Evolutionary conservation across 2,113 vertebrate species (phyloP), one percentile per base, ranked within the genome.

Genomic region (Ciconia maguari): DNA sequence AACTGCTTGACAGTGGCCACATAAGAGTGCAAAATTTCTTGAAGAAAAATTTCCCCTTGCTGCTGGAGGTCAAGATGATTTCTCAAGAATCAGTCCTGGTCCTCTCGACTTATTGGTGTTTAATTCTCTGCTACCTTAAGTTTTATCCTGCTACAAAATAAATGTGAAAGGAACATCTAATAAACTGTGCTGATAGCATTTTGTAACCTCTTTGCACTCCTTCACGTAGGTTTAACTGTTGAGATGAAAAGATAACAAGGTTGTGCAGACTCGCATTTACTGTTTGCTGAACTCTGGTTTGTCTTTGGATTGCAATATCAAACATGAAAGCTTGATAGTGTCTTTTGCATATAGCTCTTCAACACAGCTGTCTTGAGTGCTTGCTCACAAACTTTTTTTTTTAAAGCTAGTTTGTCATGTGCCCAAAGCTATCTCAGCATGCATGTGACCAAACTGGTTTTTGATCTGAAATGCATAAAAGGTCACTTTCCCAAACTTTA

Each of bases 161-260:
- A 91, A 84, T 91, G 58, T 34, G 48, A 76, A 85, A 87, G 27
- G 65, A 72, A 27, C 27, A 10, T 36, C 68, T 89, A 94, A 61
- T 92, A 70, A 89, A 77, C 32, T 46, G 25, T 49, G 49, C n/a
- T 91, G 89, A 85, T 83, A 62, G 54, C n/a, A 30, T 93, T 94
- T 88, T 87, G 44, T 92, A 83, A 91, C 91, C 74, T 81, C 57
- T 89, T 79, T 92, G 74, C n/a, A 20, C 87, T 93, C 44, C 29
- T 41, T 83, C 20, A 7, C 46, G 7, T 21, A 51, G 57, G 61
- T 91, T 85, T 94, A 93, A 83, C 62, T 87, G 83, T 58, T 4
- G 13, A 96, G 91, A 93, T 94, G 60, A 57, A 32, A 87, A 94
- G 89, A 91, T 95, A 94, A 94, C 64, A 68, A 91, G 86, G 57